Evolutionary conservation across 2,113 vertebrate genomes (phyloP), one percentile per base, ranked within the genome.

Genomic region (Fulmarus glacialis): DNA sequence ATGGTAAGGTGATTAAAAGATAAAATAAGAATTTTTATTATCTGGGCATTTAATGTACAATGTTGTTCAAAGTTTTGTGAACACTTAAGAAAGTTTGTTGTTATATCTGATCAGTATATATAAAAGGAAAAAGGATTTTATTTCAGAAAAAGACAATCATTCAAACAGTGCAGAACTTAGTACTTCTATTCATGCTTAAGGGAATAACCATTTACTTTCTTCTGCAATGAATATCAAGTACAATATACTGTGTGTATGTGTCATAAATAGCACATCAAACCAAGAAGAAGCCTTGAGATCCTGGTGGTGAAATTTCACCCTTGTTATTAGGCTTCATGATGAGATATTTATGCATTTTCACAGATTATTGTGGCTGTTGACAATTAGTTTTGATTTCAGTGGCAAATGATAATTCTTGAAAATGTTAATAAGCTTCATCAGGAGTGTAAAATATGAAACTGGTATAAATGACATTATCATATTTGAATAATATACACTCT

Each of bases 361-460:
- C 27, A 55, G 20, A 32, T 58, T 74, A 13, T 50, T 56, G 36
- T 77, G 40, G 4, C 40, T 80, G 34, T 81, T 90, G 53, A 50
- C 27, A 90, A 26, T 42, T 91, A 79, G 38, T 81, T 96, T 95
- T 79, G 13, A 52, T 90, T 74, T 91, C 63, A 40, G 11, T 94
- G 43, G 30, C 72, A 87, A 66, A 60, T 63, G 24, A 11, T 50
- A 70, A 38, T 72, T 82, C 26, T 62, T 43, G 40, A 47, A 83
- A 40, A 34, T n/a, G 9, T 87, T 82, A 53, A 18, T 82, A 40
- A 82, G 30, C 42, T 70, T 87, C 27, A n/a, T 0, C 4, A 59
- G 50, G 20, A 75, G 16, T 56, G 17, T 71, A 45, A 84, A 88
- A 38, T 50, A n/a, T 8, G 8, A 48, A 93, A 21, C 29, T n/a